These are phyloP conservation scores for Garrulus glandarius DNA, from an alignment of 2,797 vertebrate genomes.

Conservation along the genomic window DNA sequence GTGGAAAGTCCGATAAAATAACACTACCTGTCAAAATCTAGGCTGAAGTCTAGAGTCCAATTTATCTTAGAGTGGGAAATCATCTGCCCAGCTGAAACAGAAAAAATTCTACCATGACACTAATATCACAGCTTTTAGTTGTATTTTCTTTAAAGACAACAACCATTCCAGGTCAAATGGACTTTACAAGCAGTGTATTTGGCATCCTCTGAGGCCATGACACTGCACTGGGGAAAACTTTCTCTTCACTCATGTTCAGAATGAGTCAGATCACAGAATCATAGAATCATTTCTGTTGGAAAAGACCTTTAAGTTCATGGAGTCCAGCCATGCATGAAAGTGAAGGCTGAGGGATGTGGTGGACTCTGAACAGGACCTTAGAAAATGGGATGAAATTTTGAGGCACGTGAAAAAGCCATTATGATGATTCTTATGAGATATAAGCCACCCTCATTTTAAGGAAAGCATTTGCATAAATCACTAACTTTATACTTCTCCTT, in stretches of 20 bases:
- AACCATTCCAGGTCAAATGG: background rate
- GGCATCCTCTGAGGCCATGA: background rate
- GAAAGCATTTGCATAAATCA: background rate
- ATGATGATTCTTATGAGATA: background rate
- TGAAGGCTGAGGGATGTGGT: background rate
- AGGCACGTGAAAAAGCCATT: background rate
- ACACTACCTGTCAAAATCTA: conserved; percentile 9
- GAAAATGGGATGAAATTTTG: background rate
- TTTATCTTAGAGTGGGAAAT: background rate
- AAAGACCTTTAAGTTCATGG: background rate
- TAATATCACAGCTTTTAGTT: background rate
- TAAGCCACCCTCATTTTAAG: background rate
- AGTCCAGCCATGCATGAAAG: accelerated
- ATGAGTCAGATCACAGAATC: background rate
- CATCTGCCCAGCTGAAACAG: background rate
- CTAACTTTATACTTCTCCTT: background rate
- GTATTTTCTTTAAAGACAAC: background rate
- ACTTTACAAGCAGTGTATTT: background rate
- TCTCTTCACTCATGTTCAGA: background rate
- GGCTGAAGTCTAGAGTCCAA: background rate
- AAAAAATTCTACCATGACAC: background rate
- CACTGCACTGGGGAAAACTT: background rate
- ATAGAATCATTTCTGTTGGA: background rate
- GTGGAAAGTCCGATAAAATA: conserved; percentile 19
- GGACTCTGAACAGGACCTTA: background rate